Evolutionary conservation across 2,113 vertebrate species (phyloP), one percentile per base, ranked within the genome.

Genomic region (Cepphus grylle): DNA sequence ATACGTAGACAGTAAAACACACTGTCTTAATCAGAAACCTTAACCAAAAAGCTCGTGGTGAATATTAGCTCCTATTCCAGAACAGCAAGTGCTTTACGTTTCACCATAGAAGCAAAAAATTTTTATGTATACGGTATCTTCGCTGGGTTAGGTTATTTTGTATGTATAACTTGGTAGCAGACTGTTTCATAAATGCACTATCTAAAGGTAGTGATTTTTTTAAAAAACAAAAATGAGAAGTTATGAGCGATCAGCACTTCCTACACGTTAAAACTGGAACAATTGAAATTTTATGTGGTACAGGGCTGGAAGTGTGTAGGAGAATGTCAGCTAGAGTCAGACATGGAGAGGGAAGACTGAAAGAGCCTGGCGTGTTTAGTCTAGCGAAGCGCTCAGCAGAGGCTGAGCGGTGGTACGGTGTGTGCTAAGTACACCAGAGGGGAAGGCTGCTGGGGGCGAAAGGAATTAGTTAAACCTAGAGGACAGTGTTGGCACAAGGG

Each of bases 1-100:
- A 52, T 61, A n/a, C 10, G 74, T 86, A 55, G 62, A 29, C 25
- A 50, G 67, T 86, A 89, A 91, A 95, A 73, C 22, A 81, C 17
- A 32, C 20, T 49, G 42, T 81, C 69, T 79, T 94, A 89, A 91
- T 94, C 77, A 85, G 81, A 95, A 96, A 79, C 65, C 89, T 77
- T 79, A 26, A 81, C 86, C 67, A 88, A 80, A 94, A 92, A 81
- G n/a, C 45, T 91, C 4, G 6, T 67, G 15, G 59, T 94, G 77
- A 91, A 63, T 86, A 79, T 84, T 84, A 81, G 26, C 34, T 96
- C 49, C 50, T 79, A 5, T 94, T 93, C 29, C 47, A 81, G 56
- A 63, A 27, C 10, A 93, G 59, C 23, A 74, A 70, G 73, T 91
- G 58, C 69, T 86, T 91, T 87, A 52, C 4, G 2, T 91, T 90